Conservation (phyloP, 2,113 vertebrate genomes). For the Panthera leo region DNA sequence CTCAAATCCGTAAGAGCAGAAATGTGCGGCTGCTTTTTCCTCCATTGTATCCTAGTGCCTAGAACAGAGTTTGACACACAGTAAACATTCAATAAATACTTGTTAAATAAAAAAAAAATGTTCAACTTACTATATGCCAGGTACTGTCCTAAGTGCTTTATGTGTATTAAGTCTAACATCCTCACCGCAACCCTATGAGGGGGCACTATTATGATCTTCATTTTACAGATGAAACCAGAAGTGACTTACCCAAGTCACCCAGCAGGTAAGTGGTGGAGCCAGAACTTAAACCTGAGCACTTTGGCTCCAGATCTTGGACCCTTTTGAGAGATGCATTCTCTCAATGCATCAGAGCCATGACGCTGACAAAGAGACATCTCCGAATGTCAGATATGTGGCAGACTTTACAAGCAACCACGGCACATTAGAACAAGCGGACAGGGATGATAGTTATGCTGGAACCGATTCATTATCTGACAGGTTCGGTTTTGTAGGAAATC, state of each 20-base stretch:
- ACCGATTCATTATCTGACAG: background rate
- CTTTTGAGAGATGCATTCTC: background rate
- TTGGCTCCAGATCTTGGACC: background rate
- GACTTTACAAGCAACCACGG: background rate
- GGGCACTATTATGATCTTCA: background rate
- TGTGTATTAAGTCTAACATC: background rate
- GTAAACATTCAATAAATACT: background rate
- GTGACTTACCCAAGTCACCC: background rate
- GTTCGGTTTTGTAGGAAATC: background rate
- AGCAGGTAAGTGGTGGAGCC: background rate
- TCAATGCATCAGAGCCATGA: background rate
- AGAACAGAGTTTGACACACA: background rate
- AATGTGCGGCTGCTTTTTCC: background rate
- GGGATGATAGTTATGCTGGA: background rate
- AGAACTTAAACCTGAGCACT: background rate
- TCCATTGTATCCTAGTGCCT: background rate
- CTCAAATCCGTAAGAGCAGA: background rate
- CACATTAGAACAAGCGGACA: background rate
- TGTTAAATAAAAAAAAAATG: constrained; percentile 11
- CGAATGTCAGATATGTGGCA: background rate
- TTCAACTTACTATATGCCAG: background rate
- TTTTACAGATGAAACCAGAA: background rate
- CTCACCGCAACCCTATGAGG: background rate
- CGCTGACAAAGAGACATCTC: background rate
- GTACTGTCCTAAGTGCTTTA: background rate